Conservation (phyloP, 2,888 invertebrate genomes). For the Globia sparganii region DNA sequence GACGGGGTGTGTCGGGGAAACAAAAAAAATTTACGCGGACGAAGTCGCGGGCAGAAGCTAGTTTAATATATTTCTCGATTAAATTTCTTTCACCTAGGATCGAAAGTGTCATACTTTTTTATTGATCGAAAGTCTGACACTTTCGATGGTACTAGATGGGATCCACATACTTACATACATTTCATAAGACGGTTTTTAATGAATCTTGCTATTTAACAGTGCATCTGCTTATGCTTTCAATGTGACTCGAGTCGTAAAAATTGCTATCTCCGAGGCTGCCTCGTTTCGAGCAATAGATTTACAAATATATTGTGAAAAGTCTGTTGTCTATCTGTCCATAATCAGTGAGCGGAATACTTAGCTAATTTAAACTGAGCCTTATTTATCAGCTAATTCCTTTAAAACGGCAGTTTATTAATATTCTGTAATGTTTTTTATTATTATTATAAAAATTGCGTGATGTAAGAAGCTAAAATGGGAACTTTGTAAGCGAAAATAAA, state of each 20-base stretch:
- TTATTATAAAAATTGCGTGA: not conserved
- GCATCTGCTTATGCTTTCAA: not conserved
- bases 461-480: constrained; percentile 17
- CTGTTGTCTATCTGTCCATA: constrained; percentile 37
- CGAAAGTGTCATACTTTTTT: too few species aligned
- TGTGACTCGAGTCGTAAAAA: not conserved
- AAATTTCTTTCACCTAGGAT: too few species aligned
- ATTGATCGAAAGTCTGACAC: too few species aligned
- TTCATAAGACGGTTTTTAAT: not conserved
- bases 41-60: too few species aligned
- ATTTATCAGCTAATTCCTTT: constrained; percentile 41
- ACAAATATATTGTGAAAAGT: constrained; percentile 28
- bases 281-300: constrained; percentile 13
- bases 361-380: constrained; percentile 58
- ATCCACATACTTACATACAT: not conserved
- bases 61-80: too few species aligned
- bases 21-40: too few species aligned
- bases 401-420: constrained; percentile 46
- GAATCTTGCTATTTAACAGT: not conserved
- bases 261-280: constrained; percentile 20
- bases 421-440: not conserved
- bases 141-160: not conserved
- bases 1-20: too few species aligned
- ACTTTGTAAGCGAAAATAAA: constrained; percentile 29
- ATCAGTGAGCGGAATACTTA: constrained; percentile 59